Percentiles rank a stretch among this genome's conserved stretches.
Evolutionary conservation across 1,140 invertebrate species (phyloP).

Genomic region (Meteorus sp.): DNA sequence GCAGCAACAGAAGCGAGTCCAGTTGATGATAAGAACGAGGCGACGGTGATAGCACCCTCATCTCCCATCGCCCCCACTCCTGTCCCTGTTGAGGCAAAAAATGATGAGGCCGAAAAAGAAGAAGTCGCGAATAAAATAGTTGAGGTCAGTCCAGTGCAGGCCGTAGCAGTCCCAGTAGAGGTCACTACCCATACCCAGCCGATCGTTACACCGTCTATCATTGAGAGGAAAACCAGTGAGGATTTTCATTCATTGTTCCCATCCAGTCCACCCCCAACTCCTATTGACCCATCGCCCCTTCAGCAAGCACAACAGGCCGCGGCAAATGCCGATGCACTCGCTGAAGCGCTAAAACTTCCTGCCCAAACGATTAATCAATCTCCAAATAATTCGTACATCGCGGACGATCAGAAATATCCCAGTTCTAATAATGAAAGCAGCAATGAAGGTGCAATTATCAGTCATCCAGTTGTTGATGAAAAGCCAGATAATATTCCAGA

Average conservation of each 20-base stretch:
- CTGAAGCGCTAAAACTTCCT: slow-evolving; percentile 48
- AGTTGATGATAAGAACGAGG: slow-evolving; percentile 26
- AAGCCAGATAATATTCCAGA: neutral
- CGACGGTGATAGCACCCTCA: slow-evolving; percentile 41
- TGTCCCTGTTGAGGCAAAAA: slow-evolving; percentile 34
- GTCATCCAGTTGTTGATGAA: neutral
- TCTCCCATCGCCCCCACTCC: slow-evolving; percentile 39
- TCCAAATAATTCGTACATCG: neutral
- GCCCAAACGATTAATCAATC: slow-evolving; percentile 36
- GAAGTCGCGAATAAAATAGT: slow-evolving; percentile 40
- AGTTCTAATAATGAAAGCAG: neutral
- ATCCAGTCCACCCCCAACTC: slow-evolving; percentile 56
- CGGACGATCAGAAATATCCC: neutral
- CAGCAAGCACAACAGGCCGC: slow-evolving; percentile 54
- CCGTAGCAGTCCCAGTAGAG: slow-evolving; percentile 29
- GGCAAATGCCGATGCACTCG: slow-evolving; percentile 45
- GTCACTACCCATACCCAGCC: slow-evolving; percentile 35
- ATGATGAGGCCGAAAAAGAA: slow-evolving; percentile 32
- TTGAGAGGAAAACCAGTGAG: slow-evolving; percentile 59
- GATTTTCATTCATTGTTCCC: slow-evolving; percentile 51
- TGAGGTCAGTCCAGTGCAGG: slow-evolving; percentile 54
- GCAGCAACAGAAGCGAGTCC: slow-evolving; percentile 7
- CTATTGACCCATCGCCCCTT: slow-evolving; percentile 55
- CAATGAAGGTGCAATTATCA: neutral
- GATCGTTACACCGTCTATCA: slow-evolving; percentile 51